Conservation (phyloP, 2,797 vertebrate species). For the Potorous gilbertii region DNA sequence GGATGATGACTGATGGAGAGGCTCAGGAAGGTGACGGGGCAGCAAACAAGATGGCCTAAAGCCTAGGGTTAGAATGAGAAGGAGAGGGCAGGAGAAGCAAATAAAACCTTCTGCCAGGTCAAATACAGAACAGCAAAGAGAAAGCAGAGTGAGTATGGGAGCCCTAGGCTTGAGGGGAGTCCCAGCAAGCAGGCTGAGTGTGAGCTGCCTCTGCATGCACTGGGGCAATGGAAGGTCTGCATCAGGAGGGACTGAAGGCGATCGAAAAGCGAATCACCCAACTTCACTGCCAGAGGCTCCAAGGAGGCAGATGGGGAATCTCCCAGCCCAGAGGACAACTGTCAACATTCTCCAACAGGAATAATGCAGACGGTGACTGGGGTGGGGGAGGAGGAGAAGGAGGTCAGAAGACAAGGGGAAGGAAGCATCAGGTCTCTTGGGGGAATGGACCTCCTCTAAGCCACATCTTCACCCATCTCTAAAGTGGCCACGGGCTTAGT, state of each 20-base stretch:
- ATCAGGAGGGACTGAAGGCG: background rate
- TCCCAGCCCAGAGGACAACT: no score
- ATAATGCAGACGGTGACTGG: background rate
- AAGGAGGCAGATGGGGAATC: background rate
- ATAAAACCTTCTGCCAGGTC: conserved; percentile 46
- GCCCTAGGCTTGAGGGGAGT: background rate
- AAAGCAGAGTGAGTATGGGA: background rate
- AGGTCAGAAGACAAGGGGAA: no score
- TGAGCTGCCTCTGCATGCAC: no score
- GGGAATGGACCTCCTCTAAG: background rate
- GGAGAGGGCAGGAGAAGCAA: conserved; percentile 27
- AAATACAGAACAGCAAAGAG: background rate
- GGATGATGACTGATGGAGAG: no score
- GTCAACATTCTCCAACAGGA: background rate
- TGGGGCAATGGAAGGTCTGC: no score
- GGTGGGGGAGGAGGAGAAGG: no score
- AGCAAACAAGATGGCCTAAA: conserved; percentile 68
- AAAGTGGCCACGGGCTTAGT: background rate
- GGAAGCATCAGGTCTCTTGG: background rate
- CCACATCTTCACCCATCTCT: background rate
- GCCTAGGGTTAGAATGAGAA: conserved; percentile 69
- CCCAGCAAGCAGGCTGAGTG: background rate
- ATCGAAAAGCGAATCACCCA: background rate
- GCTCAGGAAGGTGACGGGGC: conserved; percentile 78
- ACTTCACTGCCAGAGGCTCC: background rate